phyloP scores from a whole-genome alignment of 1,140 invertebrate species.

The Cydia strobilella region DNA sequence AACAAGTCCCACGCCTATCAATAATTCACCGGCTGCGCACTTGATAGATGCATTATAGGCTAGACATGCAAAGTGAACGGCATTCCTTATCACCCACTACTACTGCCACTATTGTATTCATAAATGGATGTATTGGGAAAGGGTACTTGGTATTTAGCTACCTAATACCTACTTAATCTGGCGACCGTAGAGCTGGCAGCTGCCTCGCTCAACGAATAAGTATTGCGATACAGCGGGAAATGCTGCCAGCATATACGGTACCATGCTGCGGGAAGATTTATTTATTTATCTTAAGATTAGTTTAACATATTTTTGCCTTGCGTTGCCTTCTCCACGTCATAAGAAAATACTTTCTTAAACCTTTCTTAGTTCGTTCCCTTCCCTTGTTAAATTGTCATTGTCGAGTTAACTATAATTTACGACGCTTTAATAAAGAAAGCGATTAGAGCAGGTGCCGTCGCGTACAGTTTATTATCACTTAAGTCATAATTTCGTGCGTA shows the following conservation, averaged over 20 bases:
- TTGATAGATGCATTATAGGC: neutral
- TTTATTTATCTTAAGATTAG: too few relatives aligned
- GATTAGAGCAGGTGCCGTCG: neutral
- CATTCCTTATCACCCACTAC: conserved; percentile 14
- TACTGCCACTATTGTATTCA: neutral
- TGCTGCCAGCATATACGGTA: too few relatives aligned
- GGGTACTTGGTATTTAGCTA: neutral
- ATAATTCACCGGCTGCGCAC: neutral
- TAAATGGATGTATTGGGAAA: neutral
- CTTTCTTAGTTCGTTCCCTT: neutral
- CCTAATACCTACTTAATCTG: neutral
- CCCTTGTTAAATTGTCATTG: neutral
- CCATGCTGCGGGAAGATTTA: too few relatives aligned
- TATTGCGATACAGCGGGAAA: too few relatives aligned
- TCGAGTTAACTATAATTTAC: conserved; percentile 18
- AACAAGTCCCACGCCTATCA: conserved; percentile 1
- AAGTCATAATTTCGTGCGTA: neutral
- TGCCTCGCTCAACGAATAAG: too few relatives aligned
- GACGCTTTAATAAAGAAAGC: conserved; percentile 3
- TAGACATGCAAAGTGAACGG: conserved; percentile 11
- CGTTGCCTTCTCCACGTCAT: too few relatives aligned
- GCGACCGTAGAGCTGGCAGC: too few relatives aligned
- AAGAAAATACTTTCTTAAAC: neutral
- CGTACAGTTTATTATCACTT: conserved; percentile 12
- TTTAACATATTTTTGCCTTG: too few relatives aligned